These are phyloP conservation scores for Tribolium freemani DNA, from an alignment of 2,888 invertebrate genomes.

Conservation along the genomic window DNA sequence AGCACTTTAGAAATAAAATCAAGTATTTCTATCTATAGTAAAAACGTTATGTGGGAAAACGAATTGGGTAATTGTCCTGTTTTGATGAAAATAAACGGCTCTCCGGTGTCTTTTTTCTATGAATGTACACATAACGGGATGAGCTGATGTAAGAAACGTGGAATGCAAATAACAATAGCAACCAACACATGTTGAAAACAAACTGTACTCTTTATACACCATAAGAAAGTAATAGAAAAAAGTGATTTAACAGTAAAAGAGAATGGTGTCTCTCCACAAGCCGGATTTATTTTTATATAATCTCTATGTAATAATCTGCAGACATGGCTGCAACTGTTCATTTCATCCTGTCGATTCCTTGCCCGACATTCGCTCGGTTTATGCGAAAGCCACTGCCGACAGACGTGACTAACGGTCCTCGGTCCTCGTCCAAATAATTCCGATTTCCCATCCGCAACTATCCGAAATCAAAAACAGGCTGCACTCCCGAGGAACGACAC, in stretches of 20 bases:
- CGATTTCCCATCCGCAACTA: neutral
- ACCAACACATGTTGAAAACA: conserved; percentile 48
- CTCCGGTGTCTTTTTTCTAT: conserved; percentile 32
- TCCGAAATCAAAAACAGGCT: neutral
- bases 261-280: conserved; percentile 49
- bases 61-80: conserved; percentile 33
- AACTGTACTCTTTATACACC: conserved; percentile 50
- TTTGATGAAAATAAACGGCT: conserved; percentile 34
- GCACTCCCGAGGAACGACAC: neutral
- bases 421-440: conserved; percentile 35
- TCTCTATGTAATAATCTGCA: conserved; percentile 46
- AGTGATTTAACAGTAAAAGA: conserved; percentile 55
- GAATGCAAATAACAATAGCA: conserved; percentile 52
- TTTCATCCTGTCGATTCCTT: conserved; percentile 42
- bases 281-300: conserved; percentile 50
- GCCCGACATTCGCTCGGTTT: conserved; percentile 39
- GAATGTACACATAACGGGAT: conserved; percentile 49
- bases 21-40: neutral
- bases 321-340: conserved; percentile 50
- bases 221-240: conserved; percentile 54
- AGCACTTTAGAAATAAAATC: conserved; percentile 9
- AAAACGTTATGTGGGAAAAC: conserved; percentile 11
- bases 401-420: conserved; percentile 36
- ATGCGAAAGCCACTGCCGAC: conserved; percentile 38
- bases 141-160: conserved; percentile 50